Evolutionary conservation across 2,113 vertebrate species (phyloP), one percentile per base, ranked within the genome.

Genomic region (Neotoma lepida): DNA sequence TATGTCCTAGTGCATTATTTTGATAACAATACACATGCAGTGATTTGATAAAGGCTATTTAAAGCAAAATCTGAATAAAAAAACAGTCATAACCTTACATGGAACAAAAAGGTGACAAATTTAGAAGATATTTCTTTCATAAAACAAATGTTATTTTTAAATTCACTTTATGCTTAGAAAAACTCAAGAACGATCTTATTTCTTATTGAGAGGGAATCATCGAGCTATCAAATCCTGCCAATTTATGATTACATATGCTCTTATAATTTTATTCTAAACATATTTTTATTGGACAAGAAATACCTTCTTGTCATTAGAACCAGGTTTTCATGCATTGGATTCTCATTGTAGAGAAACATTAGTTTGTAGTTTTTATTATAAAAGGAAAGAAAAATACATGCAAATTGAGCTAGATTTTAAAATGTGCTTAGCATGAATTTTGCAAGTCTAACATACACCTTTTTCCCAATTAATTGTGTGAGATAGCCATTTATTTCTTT

Each of bases 241-340:
- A 89, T 96, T 91, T 35, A 70, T 28, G 13, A 84, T 71, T 70
- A 12, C 4, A 71, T 80, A 20, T 41, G 17, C 13, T 95, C 87
- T 95, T 58, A 80, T 80, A 96, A 96, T 77, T 95, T 84, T 39
- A 87, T 4, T 49, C 14, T 66, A 88, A 86, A 88, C 6, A 56
- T 66, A 54, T 88, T 90, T 93, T 95, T 85, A 71, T 81, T 94
- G 91, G 74, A 88, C 56, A 93, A 87, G 18, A 91, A n/a, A n/a
- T n/a, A n/a, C 9, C 13, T 58, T 71, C 61, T 35, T 46, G 85
- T 95, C 39, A 86, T 63, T 95, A 81, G 44, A 92, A 68, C 35
- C 35, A 77, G 24, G 28, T 58, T 44, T n/a, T 84, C 51, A 77
- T 56, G n/a, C 12, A n/a, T 71, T 58, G 10, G 28, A 58, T 92